These are phyloP conservation scores for Ailurus styani DNA, from an alignment of 2,113 vertebrate species.

Conservation along the genomic window DNA sequence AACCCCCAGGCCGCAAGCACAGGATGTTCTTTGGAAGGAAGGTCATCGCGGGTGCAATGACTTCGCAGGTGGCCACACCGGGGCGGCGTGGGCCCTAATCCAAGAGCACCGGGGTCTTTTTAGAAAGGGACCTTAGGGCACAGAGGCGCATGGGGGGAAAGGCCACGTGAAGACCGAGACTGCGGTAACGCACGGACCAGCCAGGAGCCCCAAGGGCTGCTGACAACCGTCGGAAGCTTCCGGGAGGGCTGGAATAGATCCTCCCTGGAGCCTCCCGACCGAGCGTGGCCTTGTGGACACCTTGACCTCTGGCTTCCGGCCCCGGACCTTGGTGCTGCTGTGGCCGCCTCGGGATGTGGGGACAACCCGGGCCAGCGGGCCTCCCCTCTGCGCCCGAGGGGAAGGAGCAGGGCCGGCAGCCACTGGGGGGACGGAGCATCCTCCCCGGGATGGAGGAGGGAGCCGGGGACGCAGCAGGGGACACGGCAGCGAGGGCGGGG, in stretches of 20 bases:
- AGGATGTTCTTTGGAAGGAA: neutral
- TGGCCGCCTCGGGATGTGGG: neutral
- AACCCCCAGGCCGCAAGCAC: neutral
- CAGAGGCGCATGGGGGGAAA: neutral
- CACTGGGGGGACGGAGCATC: accelerated
- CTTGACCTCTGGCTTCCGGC: too few species aligned
- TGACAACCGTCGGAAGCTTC: accelerated
- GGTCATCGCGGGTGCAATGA: neutral
- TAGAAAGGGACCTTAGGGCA: neutral
- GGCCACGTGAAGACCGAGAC: accelerated
- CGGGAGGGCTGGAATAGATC: neutral
- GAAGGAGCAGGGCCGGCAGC: neutral
- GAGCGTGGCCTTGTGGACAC: accelerated
- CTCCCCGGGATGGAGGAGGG: neutral
- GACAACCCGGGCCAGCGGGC: accelerated
- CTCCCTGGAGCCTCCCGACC: neutral
- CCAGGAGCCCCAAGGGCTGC: neutral
- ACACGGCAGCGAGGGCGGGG: accelerated
- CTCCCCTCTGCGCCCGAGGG: neutral
- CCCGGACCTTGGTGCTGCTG: accelerated
- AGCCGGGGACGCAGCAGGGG: accelerated
- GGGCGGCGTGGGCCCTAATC: too few species aligned
- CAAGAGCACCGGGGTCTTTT: neutral
- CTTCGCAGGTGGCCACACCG: accelerated
- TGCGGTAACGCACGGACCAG: accelerated